Percentiles rank a stretch among this genome's conserved stretches.
These are phyloP conservation scores for Daubentonia madagascariensis DNA, from an alignment of 2,113 vertebrate genomes.

Conservation along the genomic window DNA sequence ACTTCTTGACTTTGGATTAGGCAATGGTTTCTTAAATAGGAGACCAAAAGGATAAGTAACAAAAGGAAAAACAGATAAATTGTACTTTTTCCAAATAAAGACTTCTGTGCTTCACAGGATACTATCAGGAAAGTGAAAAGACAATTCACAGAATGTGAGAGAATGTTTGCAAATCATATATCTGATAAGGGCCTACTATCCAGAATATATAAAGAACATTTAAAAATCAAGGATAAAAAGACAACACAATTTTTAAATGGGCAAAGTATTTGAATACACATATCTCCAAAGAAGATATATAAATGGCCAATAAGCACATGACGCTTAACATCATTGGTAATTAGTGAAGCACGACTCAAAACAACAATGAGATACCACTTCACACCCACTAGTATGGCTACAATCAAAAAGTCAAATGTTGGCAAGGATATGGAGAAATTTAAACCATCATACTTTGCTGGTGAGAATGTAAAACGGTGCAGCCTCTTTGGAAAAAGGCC, in stretches of 20 bases:
- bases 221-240: constrained; percentile 9
- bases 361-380: neutral
- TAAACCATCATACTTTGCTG: constrained; percentile 10
- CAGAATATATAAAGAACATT: neutral
- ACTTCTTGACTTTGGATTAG: neutral
- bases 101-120: neutral
- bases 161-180: constrained; percentile 3
- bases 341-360: constrained; percentile 20
- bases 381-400: neutral
- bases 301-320: neutral
- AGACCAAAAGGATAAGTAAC: neutral
- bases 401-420: neutral
- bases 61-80: neutral
- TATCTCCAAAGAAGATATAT: neutral
- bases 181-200: neutral
- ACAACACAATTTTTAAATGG: neutral
- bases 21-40: neutral
- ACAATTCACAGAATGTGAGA: neutral
- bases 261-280: neutral
- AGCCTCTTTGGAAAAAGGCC: constrained; percentile 21
- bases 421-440: neutral
- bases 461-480: neutral
- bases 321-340: neutral
- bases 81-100: constrained; percentile 3
- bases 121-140: neutral